Conservation (phyloP, 2,797 vertebrate genomes). For the Merluccius polli region DNA sequence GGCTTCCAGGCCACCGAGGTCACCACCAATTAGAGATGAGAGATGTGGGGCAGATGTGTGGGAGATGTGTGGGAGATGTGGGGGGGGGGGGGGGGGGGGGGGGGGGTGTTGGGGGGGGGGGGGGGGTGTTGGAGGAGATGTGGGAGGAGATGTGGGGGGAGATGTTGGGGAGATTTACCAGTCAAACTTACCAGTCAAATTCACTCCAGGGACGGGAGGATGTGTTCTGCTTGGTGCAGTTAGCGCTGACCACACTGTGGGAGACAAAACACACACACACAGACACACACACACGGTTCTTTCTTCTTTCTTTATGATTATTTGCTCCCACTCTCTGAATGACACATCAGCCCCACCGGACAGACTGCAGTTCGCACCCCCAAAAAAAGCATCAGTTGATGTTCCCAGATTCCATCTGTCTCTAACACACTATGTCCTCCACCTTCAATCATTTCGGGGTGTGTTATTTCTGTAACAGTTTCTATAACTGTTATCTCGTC, state of each 20-base stretch:
- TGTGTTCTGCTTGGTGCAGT: slow-evolving; percentile 78
- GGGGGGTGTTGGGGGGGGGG: no score
- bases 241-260: slow-evolving; percentile 66
- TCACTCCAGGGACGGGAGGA: slow-evolving; percentile 71
- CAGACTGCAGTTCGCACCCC: no score
- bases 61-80: no score
- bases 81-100: no score
- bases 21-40: slow-evolving; percentile 41
- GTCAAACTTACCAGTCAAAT: slow-evolving; percentile 78
- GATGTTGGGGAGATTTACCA: no score
- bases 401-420: no score
- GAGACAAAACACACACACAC: slow-evolving; percentile 1
- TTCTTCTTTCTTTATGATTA: not conserved
- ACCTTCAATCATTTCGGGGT: not conserved
- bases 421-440: no score
- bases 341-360: not conserved
- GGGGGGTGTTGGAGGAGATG: no score
- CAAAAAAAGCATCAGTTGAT: no score
- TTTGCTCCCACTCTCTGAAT: not conserved
- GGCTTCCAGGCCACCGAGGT: slow-evolving; percentile 39
- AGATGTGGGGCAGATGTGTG: no score
- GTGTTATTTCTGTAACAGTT: not conserved
- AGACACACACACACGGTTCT: not conserved
- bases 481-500: not conserved
- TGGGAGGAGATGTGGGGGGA: no score